Evolutionary conservation across 2,888 invertebrate genomes (phyloP), one percentile per base, ranked within the genome.

Genomic region (Nipponacmea schrenckii): DNA sequence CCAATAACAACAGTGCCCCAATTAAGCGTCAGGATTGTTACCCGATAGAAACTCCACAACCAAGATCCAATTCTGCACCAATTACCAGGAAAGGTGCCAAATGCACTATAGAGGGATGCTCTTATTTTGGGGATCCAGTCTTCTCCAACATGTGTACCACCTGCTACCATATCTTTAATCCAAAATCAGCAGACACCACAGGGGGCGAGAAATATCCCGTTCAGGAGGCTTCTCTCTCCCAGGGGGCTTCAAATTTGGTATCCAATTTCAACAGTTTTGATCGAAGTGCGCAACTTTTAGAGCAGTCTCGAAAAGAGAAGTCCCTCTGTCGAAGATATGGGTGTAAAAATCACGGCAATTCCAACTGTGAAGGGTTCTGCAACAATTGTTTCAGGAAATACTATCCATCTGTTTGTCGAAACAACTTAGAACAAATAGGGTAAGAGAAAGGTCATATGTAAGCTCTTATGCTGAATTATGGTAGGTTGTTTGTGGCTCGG

Each of bases 321-420:
- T 68, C 76, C 15, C 2, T 46, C 67, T n/a, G 39, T 39, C 39
- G 27, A 62, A 15, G 17, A 7, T 4, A 39, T 39, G 72, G 74
- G 0, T 84, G 84, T 69, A 27, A 39, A 31, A 82, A 82, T 71
- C 82, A 73, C 70, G 83, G 81, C 12, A 84, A 82, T 75, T 70
- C 74, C 1, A 64, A 67, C 27, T 80, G 79, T 2, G 70, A 75
- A 63, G 84, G 83, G 0, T 82, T 77, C 65, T 84, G 84, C 74
- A 84, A 83, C 70, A 75, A 78, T 31, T 84, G 84, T 69, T 82
- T 72, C 20, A 56, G 14, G 24, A 56, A 24, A 2, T 56, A 20
- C 20, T 39, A 39, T 39, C 39, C 10, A 8, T 10, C 3, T 5
- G 39, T 39, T 39, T 39, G 39, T 7, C 8, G 8, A 5, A 39